A percentile compares a stretch with the other conserved stretches of the same genome.
Conservation (phyloP, 2,888 invertebrate genomes). For the Acheta domesticus region DNA sequence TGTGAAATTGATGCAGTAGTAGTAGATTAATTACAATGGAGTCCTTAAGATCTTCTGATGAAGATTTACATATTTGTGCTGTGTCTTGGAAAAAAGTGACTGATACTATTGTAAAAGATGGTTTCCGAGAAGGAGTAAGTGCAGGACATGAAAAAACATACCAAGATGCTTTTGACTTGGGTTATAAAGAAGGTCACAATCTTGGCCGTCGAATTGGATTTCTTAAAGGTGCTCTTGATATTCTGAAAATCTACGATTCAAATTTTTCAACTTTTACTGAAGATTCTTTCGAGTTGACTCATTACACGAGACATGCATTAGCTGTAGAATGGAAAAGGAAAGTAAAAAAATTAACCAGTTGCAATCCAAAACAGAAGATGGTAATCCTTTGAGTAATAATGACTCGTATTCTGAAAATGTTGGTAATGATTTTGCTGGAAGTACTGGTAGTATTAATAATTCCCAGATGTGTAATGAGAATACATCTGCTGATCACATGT, state of each 20-base stretch:
- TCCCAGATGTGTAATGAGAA: too few species aligned
- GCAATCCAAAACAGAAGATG: too few species aligned
- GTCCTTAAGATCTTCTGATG: conserved; percentile 44
- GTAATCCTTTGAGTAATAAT: too few species aligned
- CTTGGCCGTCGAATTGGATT: not conserved
- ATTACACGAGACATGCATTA: not conserved
- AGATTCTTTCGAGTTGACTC: not conserved
- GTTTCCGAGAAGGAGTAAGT: not conserved
- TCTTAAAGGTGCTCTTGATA: not conserved
- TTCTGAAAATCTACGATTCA: not conserved
- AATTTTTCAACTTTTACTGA: not conserved
- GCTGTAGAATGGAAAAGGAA: too few species aligned
- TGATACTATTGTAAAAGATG: not conserved
- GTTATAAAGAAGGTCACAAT: not conserved
- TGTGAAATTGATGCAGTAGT: not conserved
- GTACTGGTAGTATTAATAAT: too few species aligned
- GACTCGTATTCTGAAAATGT: too few species aligned
- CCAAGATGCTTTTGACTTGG: not conserved
- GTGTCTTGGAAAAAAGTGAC: not conserved
- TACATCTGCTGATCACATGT: not conserved
- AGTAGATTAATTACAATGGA: not conserved
- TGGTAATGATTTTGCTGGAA: too few species aligned
- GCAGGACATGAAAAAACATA: not conserved
- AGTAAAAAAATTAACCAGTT: too few species aligned
- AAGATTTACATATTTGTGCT: conserved; percentile 51